Base-by-base conservation (phyloP, 2,888 invertebrate species). In the Pegoplata infirma region DNA sequence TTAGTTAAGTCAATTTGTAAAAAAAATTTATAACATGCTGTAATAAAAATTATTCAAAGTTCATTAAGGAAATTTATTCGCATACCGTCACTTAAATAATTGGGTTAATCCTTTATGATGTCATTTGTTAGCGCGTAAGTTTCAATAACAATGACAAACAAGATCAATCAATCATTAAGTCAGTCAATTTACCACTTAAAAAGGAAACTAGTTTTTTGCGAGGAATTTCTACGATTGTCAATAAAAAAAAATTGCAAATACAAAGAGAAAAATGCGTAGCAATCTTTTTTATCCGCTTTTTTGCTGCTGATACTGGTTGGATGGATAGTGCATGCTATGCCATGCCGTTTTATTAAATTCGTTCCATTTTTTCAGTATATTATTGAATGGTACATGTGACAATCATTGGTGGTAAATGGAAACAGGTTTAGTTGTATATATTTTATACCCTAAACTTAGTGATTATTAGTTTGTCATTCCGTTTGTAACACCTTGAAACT, bases 111-210 rank as follows among this genome's bases (percentile, higher is more conserved):
- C 79, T 67, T 51, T 67, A 72, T 79, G 79, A 79, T 79, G 75
- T 79, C 75, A 79, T 63, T 36, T 25, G 10, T 44, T 5, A 49
- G 28, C 36, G 49, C 56, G 10, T 64, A 55, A 61, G 61, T 72
- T 72, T 36, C 71, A 67, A 72, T 79, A 66, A 53, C 66, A 79
- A 46, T 75, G 75, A 79, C 79, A 79, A 79, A 79, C 71, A 75
- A 75, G 75, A 72, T 75, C 79, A 79, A 79, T 75, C 79, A 75
- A 79, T 72, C 79, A 72, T 71, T 72, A 53, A 75, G 67, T 75
- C 79, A 79, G 71, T 79, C 79, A 79, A 75, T 79, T 79, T 79
- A 75, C 44, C 79, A 72, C 75, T 63, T 72, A 67, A 79, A 72
- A 68, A 67, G 79, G 79, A 79, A 79, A 79, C 75, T 21, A 17